These are phyloP conservation scores for Anabas testudineus DNA, from an alignment of 2,797 vertebrate species.

Conservation along the genomic window DNA sequence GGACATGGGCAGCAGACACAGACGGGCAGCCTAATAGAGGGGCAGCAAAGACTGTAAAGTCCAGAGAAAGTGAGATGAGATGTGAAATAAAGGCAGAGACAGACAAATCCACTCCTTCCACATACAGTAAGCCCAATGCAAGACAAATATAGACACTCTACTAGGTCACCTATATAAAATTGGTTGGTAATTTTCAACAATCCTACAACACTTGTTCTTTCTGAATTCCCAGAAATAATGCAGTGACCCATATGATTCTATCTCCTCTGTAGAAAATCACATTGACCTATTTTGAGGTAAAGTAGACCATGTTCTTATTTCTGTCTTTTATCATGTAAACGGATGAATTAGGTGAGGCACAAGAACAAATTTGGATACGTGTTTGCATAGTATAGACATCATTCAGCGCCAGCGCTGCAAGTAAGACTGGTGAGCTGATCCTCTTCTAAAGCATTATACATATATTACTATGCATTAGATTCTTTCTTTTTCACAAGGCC, in stretches of 20 bases:
- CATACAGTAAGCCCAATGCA: conserved; percentile 51
- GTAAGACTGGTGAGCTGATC: too few relatives aligned
- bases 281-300: conserved; percentile 85
- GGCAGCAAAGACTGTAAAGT: conserved; percentile 37
- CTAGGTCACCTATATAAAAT: conserved; percentile 85
- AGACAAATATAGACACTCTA: conserved; percentile 81
- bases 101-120: conserved; percentile 44
- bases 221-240: conserved; percentile 85
- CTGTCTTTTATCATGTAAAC: conserved; percentile 68
- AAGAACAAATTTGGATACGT: conserved; percentile 19
- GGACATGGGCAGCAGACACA: conserved; percentile 25
- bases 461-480: too few relatives aligned
- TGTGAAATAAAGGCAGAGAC: conserved; percentile 49
- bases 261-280: conserved; percentile 78
- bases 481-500: too few relatives aligned
- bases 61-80: conserved; percentile 48
- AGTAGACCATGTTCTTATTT: conserved; percentile 82
- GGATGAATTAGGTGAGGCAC: conserved; percentile 51
- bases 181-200: conserved; percentile 80
- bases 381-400: conserved; percentile 3
- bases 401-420: not conserved
- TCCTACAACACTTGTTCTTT: conserved; percentile 76
- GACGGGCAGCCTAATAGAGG: conserved; percentile 21
- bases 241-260: conserved; percentile 85
- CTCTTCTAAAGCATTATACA: too few relatives aligned